Evolutionary conservation across 1,140 invertebrate species (phyloP).

Genomic region (Cecropterus lyciades): DNA sequence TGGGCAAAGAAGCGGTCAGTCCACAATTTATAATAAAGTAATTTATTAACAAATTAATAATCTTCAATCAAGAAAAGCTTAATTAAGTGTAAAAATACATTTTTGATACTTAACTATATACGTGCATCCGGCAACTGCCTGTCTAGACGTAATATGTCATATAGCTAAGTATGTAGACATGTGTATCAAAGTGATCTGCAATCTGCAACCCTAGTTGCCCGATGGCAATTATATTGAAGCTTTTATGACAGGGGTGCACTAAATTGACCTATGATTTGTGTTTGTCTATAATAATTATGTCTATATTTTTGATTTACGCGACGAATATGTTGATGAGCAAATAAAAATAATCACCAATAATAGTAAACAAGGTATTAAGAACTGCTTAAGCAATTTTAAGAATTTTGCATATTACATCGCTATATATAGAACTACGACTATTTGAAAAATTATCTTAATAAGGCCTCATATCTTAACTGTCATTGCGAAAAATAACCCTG

Average conservation of each 20-base stretch:
- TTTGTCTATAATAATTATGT: neutral
- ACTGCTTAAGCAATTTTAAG: too few relatives aligned
- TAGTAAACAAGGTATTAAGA: too few relatives aligned
- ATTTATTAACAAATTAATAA: neutral
- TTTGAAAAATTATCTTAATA: too few relatives aligned
- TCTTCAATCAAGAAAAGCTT: neutral
- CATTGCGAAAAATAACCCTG: too few relatives aligned
- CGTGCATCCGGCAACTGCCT: neutral
- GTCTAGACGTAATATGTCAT: neutral
- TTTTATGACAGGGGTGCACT: slow-evolving; percentile 12
- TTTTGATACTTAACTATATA: neutral
- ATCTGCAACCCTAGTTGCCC: slow-evolving; percentile 22
- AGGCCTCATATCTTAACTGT: too few relatives aligned
- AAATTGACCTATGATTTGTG: slow-evolving; percentile 9
- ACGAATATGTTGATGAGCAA: neutral
- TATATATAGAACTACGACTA: too few relatives aligned
- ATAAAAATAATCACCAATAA: too few relatives aligned
- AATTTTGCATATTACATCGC: too few relatives aligned
- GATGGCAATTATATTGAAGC: slow-evolving; percentile 18
- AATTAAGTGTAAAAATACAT: neutral
- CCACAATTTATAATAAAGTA: neutral
- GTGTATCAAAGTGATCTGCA: slow-evolving; percentile 17
- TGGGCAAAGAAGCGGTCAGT: too few relatives aligned
- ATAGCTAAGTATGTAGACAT: neutral
- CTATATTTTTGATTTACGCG: neutral